A percentile compares a stretch with the other conserved stretches of the same genome.
Conservation (phyloP, 2,797 vertebrate species). For the Danionella dracula region DNA sequence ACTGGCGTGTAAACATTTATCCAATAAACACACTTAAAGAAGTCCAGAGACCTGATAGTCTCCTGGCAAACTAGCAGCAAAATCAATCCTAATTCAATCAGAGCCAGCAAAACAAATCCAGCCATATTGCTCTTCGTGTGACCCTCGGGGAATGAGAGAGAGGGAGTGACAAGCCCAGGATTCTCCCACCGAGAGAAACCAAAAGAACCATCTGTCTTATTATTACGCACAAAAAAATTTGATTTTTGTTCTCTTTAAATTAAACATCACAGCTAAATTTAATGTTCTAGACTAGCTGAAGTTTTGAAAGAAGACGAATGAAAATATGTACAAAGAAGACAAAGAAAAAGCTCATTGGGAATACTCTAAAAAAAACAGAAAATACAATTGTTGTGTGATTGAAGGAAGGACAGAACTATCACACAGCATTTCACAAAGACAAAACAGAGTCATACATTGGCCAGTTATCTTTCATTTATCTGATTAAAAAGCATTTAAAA, state of each 20-base stretch:
- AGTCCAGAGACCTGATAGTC: slow-evolving; percentile 76
- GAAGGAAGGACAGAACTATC: too few species aligned
- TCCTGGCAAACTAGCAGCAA: slow-evolving; percentile 70
- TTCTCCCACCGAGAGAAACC: slow-evolving; percentile 24
- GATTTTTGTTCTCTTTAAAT: neutral
- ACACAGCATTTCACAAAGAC: too few species aligned
- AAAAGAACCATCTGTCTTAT: slow-evolving; percentile 30
- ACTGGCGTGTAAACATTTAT: slow-evolving; percentile 64
- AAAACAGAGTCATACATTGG: too few species aligned
- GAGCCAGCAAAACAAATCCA: slow-evolving; percentile 82
- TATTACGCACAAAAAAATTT: slow-evolving; percentile 33
- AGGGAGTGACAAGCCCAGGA: neutral
- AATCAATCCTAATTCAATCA: slow-evolving; percentile 92
- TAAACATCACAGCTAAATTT: neutral
- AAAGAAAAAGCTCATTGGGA: too few species aligned
- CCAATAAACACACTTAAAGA: slow-evolving; percentile 77
- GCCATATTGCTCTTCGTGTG: slow-evolving; percentile 54
- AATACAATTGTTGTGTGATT: too few species aligned
- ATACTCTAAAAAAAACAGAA: too few species aligned
- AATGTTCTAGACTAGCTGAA: too few species aligned
- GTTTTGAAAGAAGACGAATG: too few species aligned
- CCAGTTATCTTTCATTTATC: too few species aligned
- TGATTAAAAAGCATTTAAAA: too few species aligned
- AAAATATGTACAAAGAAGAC: too few species aligned
- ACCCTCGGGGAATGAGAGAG: slow-evolving; percentile 54